Evolutionary conservation across 2,113 vertebrate genomes (phyloP).

Genomic region (Eretmodus cyanostictus): DNA sequence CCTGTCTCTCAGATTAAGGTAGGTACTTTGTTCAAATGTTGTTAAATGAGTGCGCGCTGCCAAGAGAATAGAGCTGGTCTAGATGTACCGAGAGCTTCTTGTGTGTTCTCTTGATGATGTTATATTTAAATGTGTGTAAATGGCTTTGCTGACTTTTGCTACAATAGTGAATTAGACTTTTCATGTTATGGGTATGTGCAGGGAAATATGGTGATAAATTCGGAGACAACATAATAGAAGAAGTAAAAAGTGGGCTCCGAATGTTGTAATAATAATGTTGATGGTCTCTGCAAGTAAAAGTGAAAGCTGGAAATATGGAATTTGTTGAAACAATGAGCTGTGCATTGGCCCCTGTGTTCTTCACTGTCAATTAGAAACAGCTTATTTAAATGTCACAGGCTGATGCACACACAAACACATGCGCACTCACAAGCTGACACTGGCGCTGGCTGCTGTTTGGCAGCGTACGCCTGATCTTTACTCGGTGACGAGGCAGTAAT

Average conservation of each 20-base stretch:
- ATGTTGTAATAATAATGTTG: background rate
- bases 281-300: background rate
- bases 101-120: background rate
- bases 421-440: slow-evolving; percentile 15
- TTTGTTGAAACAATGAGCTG: slow-evolving; percentile 2
- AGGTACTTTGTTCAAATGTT: background rate
- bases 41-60: background rate
- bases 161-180: background rate
- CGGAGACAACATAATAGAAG: background rate
- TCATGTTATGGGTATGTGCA: background rate
- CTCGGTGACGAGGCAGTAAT: slow-evolving; percentile 48
- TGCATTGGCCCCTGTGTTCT: background rate
- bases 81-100: background rate
- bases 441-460: slow-evolving; percentile 64
- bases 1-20: slow-evolving; percentile 89
- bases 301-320: slow-evolving; percentile 35
- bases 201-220: background rate
- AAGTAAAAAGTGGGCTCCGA: slow-evolving; percentile 1
- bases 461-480: slow-evolving; percentile 46
- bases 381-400: slow-evolving; percentile 29
- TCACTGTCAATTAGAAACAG: slow-evolving; percentile 38
- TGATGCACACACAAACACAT: background rate
- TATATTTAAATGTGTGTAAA: background rate
- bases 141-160: background rate
- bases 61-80: background rate